phyloP scores from a whole-genome alignment of 2,113 vertebrate genomes.

The Ivindomyrus marchei region DNA sequence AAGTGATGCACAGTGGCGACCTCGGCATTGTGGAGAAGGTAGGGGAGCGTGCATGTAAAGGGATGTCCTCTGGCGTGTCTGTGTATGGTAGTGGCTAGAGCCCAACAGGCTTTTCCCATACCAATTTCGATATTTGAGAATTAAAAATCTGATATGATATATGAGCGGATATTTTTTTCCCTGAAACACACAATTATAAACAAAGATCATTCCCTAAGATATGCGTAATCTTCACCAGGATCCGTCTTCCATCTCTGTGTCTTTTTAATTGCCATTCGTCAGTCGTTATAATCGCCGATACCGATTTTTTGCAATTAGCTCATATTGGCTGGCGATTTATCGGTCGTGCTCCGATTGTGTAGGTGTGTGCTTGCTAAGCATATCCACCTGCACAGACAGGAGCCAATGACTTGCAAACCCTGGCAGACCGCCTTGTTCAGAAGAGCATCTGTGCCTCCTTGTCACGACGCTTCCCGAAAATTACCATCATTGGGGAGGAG shows the following conservation, averaged over 20 bases:
- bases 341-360: neutral
- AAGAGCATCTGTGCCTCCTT: conserved; percentile 89
- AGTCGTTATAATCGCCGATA: too few species aligned
- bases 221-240: neutral
- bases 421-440: conserved; percentile 86
- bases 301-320: neutral
- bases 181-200: neutral
- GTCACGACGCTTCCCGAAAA: conserved; percentile 75
- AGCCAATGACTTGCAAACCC: conserved; percentile 84
- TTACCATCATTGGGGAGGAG: conserved; percentile 96
- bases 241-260: neutral
- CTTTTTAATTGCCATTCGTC: neutral
- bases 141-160: neutral
- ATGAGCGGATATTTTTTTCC: neutral
- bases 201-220: neutral
- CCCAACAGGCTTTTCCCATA: neutral
- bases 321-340: neutral
- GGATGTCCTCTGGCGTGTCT: neutral
- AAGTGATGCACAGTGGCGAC: conserved; percentile 78
- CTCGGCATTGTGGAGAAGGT: conserved; percentile 92
- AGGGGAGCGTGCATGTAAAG: neutral
- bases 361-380: neutral
- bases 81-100: neutral
- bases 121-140: neutral
- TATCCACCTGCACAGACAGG: conserved; percentile 61